Evolutionary conservation across 1,140 invertebrate species (phyloP), one percentile per base, ranked within the genome.

Genomic region (Microplitis demolitor): DNA sequence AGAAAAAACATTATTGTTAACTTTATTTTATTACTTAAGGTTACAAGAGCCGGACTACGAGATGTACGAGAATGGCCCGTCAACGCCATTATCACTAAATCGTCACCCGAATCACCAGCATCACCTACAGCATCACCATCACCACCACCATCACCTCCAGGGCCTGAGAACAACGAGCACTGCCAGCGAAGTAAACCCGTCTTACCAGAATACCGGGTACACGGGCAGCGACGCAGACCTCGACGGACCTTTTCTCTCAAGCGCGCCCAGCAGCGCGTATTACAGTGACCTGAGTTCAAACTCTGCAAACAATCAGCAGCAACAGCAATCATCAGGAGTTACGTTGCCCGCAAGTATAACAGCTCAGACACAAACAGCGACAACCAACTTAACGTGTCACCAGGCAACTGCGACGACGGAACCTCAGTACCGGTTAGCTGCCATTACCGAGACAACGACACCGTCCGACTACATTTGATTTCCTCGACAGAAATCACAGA

Each of bases 181-280:
- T 14, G 16, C 80, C 74, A 88, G 86, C 16, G 89, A 88, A 16
- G 89, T 84, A 53, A 76, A 87, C 80, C 91, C 91, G 4, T 91
- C 91, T 6, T 92, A 92, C 77, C 91, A 92, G 78, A 92, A 92
- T 81, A 91, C 91, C 2, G 91, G 89, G 11, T 92, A 92, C 81
- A 91, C 90, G 73, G 89, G 90, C 75, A 89, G 89, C 77, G 90
- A 91, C 80, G 87, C 88, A 34, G 91, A 92, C 74, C 90, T 91
- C 33, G 91, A 91, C 75, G 89, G 90, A 14, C 90, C 90, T 50
- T 89, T 88, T 64, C 74, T 87, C 4, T 91, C 90, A 67, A 91
- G 91, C 69, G 91, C 91, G 2, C 91, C 91, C 9, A 92, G 91
- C 77, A 92, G 91, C 82, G 91, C 91, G 4, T 92, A 92, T 78